Evolutionary conservation across 23 tunicate species (phyloP).

Genomic region (Pegea sp.): DNA sequence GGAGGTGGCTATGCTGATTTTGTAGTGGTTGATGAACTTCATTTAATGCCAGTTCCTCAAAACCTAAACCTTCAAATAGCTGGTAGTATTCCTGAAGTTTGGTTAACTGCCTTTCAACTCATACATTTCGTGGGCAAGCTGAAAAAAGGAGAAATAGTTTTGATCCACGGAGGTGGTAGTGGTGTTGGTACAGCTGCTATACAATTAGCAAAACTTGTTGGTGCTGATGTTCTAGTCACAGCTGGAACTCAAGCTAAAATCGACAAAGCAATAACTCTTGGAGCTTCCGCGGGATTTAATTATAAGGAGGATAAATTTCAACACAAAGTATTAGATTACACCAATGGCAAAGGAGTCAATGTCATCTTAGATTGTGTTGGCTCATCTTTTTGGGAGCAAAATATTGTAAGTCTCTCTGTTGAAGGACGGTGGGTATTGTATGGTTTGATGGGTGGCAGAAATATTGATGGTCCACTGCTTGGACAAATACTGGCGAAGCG

Average conservation of each 20-base stretch:
- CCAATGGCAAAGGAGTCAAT: slow-evolving; percentile 46
- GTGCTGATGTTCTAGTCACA: slow-evolving; percentile 30
- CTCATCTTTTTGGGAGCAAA: slow-evolving; percentile 79
- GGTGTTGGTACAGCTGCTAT: slow-evolving; percentile 98
- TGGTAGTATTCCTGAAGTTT: slow-evolving; percentile 86
- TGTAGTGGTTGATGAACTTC: slow-evolving; percentile 47
- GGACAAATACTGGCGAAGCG: slow-evolving; percentile 33
- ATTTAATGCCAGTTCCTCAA: slow-evolving; percentile 61
- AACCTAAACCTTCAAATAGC: slow-evolving; percentile 17
- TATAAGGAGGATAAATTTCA: slow-evolving; percentile 54
- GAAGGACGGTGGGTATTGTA: slow-evolving; percentile 89
- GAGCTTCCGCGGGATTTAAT: slow-evolving; percentile 58
- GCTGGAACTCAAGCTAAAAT: slow-evolving; percentile 66
- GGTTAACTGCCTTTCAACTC: slow-evolving; percentile 91
- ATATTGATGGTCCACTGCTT: slow-evolving; percentile 54
- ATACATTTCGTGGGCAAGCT: slow-evolving; percentile 59
- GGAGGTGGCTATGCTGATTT: slow-evolving; percentile 88
- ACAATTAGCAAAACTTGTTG: slow-evolving; percentile 54
- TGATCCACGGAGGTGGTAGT: slow-evolving; percentile 96
- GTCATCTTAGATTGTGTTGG: slow-evolving; percentile 92
- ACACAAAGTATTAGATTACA: slow-evolving; percentile 16
- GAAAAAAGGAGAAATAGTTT: slow-evolving; percentile 28
- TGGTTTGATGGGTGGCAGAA: slow-evolving; percentile 76
- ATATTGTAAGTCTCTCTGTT: slow-evolving; percentile 28
- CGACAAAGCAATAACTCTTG: slow-evolving; percentile 34